Evolutionary conservation across 2,888 invertebrate species (phyloP), one percentile per base, ranked within the genome.

Genomic region (Drosophila neonasuta): DNA sequence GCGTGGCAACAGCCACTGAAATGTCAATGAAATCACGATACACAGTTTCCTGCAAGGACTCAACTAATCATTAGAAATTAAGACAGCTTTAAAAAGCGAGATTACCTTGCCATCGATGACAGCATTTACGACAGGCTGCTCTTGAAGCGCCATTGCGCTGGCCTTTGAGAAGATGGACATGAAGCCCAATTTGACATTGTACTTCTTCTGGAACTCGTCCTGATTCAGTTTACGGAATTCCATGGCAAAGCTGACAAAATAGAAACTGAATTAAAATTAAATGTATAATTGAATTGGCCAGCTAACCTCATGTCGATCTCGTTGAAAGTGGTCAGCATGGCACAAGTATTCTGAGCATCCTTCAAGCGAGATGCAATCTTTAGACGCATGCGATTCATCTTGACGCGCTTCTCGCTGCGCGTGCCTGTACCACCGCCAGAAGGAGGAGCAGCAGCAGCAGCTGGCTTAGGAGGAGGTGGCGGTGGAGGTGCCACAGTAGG

Each of bases 81-180:
- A 9, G 8, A 41, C 32, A 1, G 13, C 13, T 4, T 41, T 1
- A n/a, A 36, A 20, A 24, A 11, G 1, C 1, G 11, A 24, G 15
- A 72, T 83, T 74, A 90, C 90, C 71, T 92, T 93, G n/a, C 95
- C 97, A 69, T 98, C 98, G 79, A 99, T 98, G 39, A 98, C 98
- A 11, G 99, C 99, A 92, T 99, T 99, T 1, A 99, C 96, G 0
- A 97, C 96, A 0, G 99, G 99, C 90, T 98, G 98, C 89, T 98
- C 97, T 90, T 95, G 93, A 17, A 99, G 92, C 1, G 99, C 99
- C 89, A 94, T 97, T 0, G 98, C 97, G 2, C 97, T 93, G 0
- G 99, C 99, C 89, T 96, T 97, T 7, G 97, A 94, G 91, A 99
- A 99, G 10, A 98, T 97, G 1, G 99, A 99, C 99, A 99, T 99